phyloP scores from a whole-genome alignment of 2,113 vertebrate genomes.

The Vimba vimba region DNA sequence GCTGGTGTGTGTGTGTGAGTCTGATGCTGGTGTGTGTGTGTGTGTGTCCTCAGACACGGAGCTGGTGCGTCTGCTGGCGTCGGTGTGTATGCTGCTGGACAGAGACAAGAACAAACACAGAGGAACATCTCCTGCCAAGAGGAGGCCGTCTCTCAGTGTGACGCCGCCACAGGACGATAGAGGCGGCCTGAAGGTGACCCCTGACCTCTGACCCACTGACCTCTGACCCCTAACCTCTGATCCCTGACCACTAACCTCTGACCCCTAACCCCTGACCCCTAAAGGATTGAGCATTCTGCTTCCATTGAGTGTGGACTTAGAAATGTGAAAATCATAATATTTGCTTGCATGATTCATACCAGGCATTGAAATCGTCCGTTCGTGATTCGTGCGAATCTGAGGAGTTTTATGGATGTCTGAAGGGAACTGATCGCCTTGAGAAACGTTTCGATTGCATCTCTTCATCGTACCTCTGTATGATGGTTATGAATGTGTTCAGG shows the following conservation, averaged over 20 bases:
- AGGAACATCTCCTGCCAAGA: constrained; percentile 75
- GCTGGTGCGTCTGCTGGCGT: constrained; percentile 91
- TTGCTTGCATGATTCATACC: too few species aligned
- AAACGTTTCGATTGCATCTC: too few species aligned
- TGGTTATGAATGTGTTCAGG: too few species aligned
- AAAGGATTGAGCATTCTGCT: too few species aligned
- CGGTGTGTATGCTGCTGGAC: constrained; percentile 95
- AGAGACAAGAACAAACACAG: constrained; percentile 87
- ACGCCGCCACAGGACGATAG: constrained; percentile 89
- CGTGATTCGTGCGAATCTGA: background rate
- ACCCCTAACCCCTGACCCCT: background rate
- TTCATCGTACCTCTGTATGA: too few species aligned
- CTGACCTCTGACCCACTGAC: background rate
- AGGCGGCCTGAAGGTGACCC: constrained; percentile 89
- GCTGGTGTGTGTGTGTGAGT: too few species aligned
- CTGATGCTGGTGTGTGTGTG: too few species aligned
- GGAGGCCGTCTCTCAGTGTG: constrained; percentile 80
- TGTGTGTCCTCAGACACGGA: constrained; percentile 84
- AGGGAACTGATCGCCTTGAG: too few species aligned
- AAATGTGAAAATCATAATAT: too few species aligned
- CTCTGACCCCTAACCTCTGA: constrained; percentile 55
- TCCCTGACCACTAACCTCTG: background rate
- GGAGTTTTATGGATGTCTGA: background rate
- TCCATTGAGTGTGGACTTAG: too few species aligned
- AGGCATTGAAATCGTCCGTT: too few species aligned